Percentiles rank a stretch among this genome's conserved stretches.
Conservation (phyloP, 2,113 vertebrate genomes). For the Rhea pennata region DNA sequence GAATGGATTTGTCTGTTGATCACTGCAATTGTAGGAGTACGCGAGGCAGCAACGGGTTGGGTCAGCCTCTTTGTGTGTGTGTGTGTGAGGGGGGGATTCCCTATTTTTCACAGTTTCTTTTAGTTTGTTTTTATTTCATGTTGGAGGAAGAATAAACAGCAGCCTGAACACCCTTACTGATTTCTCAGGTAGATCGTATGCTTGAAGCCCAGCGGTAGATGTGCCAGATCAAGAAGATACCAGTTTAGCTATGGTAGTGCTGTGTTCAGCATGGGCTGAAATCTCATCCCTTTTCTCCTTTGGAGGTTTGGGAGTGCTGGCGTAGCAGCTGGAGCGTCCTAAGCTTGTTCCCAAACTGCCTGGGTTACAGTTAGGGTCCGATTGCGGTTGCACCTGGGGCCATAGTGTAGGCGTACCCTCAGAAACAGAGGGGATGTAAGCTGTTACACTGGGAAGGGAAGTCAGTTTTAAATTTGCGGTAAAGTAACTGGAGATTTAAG, state of each 20-base stretch:
- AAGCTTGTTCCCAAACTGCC: not conserved
- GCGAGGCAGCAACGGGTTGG: not conserved
- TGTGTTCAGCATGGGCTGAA: not conserved
- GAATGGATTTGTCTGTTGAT: not conserved
- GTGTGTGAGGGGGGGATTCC: not conserved
- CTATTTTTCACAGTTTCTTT: not conserved
- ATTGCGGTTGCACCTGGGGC: not conserved
- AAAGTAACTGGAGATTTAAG: not conserved
- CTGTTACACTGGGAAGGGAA: not conserved
- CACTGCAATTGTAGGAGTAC: not conserved
- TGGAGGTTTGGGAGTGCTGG: not conserved
- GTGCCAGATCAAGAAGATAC: not conserved
- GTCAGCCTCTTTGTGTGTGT: not conserved
- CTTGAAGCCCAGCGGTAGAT: not conserved
- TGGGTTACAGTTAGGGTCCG: not conserved
- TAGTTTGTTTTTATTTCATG: not conserved
- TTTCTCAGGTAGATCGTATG: not conserved
- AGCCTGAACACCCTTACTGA: rapidly evolving
- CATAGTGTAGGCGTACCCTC: not conserved
- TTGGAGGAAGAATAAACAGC: not conserved
- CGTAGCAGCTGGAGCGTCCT: not conserved
- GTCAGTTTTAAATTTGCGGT: not conserved
- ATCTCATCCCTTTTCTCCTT: not conserved
- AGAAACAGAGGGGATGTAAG: not conserved
- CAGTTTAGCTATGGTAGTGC: not conserved